These are phyloP conservation scores for Lagorchestes hirsutus DNA, from an alignment of 2,797 vertebrate species.

Conservation along the genomic window DNA sequence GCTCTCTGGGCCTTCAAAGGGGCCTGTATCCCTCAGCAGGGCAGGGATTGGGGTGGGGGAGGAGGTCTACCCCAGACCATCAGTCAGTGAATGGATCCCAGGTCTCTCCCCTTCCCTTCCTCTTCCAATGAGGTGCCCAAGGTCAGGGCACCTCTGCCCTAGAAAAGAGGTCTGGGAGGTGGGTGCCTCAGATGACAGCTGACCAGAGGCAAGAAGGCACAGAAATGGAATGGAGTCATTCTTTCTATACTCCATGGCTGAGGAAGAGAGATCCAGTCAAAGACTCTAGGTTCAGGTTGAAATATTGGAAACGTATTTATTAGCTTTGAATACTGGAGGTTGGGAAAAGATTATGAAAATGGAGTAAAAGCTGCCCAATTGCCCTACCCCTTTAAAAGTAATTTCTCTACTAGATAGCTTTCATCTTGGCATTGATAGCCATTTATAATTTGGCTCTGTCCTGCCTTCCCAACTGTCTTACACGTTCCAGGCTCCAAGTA, in stretches of 20 bases:
- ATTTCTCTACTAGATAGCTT: background rate
- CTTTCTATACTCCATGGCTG: background rate
- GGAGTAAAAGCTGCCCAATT: background rate
- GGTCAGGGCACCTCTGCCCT: too few relatives aligned
- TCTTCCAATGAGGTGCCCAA: background rate
- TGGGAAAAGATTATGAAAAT: background rate
- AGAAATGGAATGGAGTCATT: background rate
- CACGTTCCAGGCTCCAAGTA: too few relatives aligned
- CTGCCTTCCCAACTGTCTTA: too few relatives aligned
- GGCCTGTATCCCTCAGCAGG: background rate
- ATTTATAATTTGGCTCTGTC: background rate
- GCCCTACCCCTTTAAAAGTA: background rate
- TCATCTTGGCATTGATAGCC: background rate
- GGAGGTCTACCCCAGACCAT: background rate
- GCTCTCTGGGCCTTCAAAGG: background rate
- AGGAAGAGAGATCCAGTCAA: too few relatives aligned
- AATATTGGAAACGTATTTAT: background rate
- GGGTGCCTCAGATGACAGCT: background rate
- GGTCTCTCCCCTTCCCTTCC: background rate
- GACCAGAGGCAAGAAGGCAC: background rate
- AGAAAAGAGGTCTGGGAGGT: too few relatives aligned
- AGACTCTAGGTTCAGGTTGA: background rate
- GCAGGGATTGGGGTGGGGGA: background rate
- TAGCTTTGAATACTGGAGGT: background rate
- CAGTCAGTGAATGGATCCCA: background rate